phyloP scores from a whole-genome alignment of 2,797 vertebrate genomes.

The Carcharodon carcharias region DNA sequence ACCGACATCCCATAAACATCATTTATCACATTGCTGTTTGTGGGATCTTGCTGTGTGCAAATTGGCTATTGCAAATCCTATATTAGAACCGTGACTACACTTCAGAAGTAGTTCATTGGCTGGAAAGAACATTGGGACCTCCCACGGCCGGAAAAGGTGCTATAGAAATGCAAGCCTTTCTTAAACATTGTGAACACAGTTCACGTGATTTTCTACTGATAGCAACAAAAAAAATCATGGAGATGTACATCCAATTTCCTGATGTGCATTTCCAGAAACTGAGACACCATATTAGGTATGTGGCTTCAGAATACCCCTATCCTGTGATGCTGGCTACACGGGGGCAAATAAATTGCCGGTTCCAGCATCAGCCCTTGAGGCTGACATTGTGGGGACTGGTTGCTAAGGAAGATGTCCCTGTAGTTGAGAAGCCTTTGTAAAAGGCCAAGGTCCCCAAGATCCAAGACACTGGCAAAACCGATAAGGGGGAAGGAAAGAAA shows the following conservation, averaged over 20 bases:
- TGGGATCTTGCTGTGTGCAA: background rate
- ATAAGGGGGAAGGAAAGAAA: background rate
- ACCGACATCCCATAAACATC: background rate
- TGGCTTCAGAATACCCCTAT: background rate
- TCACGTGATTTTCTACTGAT: background rate
- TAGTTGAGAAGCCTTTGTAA: background rate
- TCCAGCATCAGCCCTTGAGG: background rate
- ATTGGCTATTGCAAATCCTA: background rate
- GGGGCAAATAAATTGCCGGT: background rate
- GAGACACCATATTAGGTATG: background rate
- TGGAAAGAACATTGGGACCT: background rate
- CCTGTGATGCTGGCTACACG: background rate
- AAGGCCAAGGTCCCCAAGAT: background rate
- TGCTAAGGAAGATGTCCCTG: background rate
- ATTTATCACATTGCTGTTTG: background rate
- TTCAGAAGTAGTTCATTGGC: background rate
- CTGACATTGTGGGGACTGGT: background rate
- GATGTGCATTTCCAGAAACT: background rate
- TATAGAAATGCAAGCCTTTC: background rate
- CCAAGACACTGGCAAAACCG: background rate
- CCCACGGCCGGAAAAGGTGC: too few species aligned
- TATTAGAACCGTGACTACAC: background rate
- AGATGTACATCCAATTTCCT: background rate
- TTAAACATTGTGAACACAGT: background rate
- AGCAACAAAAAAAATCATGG: too few species aligned